Evolutionary conservation across 2,888 invertebrate genomes (phyloP), one percentile per base, ranked within the genome.

Genomic region (Mythimna vitellina): DNA sequence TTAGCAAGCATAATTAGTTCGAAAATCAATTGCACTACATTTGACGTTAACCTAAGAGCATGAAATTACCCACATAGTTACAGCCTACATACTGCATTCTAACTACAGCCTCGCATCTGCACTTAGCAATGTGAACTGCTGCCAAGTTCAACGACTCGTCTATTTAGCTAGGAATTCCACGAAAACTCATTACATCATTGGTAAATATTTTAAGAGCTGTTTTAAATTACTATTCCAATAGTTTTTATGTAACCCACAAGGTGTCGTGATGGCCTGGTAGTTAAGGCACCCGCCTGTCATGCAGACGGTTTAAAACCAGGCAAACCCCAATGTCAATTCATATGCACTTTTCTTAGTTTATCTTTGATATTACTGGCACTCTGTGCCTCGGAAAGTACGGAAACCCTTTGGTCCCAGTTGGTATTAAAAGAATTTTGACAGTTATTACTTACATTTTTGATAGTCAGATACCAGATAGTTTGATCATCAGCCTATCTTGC

Each of bases 61-160:
- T 20, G 2, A 20, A 64, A 29, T 29, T 29, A 29, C 29, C 29
- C 29, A 29, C 29, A 29, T 29, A 29, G 29, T 29, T 29, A 29
- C 29, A 29, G 29, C 29, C 29, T 29, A 29, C 3, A 29, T 29
- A 46, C 10, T 6, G 32, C 29, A 51, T 56, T 9, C 14, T 17
- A 51, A 65, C 62, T 56, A 42, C 22, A 65, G 8, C 49, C 1
- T 53, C 57, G 20, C 63, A 60, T 78, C 32, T 74, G 64, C 70
- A 80, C 65, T 72, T 65, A 70, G 35, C 35, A 29, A 63, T 20
- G 25, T 60, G 66, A 69, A 71, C 49, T n/a, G 57, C 51, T 67
- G 56, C 74, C 56, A 70, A 78, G 71, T 75, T 78, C 58, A 75
- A 60, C 63, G 60, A 60, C 61, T 46, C 49, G 0, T 61, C 38